phyloP scores from a whole-genome alignment of 1,140 invertebrate genomes.

The Mamestra configurata region DNA sequence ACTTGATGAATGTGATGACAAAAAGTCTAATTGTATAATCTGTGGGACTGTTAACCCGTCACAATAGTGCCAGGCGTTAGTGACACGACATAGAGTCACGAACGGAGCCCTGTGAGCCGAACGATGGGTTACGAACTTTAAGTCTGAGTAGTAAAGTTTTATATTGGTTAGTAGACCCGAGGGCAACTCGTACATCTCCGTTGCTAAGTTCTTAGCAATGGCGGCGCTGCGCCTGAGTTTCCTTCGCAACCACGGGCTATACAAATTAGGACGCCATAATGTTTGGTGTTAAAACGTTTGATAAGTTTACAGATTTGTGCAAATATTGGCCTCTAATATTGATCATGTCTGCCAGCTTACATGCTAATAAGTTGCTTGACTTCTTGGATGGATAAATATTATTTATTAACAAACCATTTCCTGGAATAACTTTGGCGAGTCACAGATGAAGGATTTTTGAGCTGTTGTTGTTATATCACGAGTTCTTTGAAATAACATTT shows the following conservation, averaged over 20 bases:
- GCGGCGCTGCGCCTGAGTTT: neutral
- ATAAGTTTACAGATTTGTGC: constrained; percentile 81
- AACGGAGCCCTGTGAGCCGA: neutral
- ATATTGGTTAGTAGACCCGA: neutral
- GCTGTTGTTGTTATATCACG: neutral
- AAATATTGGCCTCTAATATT: constrained; percentile 81
- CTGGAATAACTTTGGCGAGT: constrained; percentile 49
- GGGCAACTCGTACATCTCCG: neutral
- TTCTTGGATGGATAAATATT: constrained; percentile 67
- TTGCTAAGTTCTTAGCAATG: constrained; percentile 8
- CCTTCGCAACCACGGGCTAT: constrained; percentile 60
- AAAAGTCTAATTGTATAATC: constrained; percentile 40
- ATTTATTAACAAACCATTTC: constrained; percentile 67
- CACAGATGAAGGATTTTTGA: constrained; percentile 28
- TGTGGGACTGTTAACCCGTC: constrained; percentile 29
- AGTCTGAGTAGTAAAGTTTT: neutral
- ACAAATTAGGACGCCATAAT: constrained; percentile 75
- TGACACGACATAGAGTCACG: constrained; percentile 29
- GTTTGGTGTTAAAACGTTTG: constrained; percentile 84
- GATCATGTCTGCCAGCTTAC: constrained; percentile 76
- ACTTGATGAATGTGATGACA: constrained; percentile 31
- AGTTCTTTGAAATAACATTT: no score
- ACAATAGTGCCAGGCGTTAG: constrained; percentile 25
- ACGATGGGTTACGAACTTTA: neutral
- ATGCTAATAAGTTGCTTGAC: constrained; percentile 73